Evolutionary conservation across 2,888 invertebrate species (phyloP).

Genomic region (Microdon myrmicae): DNA sequence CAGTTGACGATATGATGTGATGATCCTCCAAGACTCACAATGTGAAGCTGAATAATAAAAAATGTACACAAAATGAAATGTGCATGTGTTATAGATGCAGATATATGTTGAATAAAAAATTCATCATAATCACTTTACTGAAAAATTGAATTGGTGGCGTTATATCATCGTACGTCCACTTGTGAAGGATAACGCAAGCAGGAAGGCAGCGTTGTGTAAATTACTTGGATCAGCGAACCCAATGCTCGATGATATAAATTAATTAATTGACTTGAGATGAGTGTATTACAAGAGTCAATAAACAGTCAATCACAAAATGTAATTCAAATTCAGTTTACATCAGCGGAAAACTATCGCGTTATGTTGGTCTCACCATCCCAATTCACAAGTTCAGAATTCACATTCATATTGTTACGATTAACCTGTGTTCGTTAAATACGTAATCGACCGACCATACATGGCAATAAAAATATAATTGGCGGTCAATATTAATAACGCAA

Average conservation of each 20-base stretch:
- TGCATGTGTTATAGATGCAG: background rate
- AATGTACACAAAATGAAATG: background rate
- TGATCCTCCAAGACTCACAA: conserved; percentile 4
- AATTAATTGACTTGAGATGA: conserved; percentile 29
- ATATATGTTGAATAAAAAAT: conserved; percentile 36
- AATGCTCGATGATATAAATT: conserved; percentile 28
- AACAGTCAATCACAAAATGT: background rate
- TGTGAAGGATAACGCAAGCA: conserved; percentile 1
- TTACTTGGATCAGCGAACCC: conserved; percentile 23
- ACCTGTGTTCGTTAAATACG: conserved; percentile 27
- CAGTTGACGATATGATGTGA: conserved; percentile 44
- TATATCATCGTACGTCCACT: background rate
- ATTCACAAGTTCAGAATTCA: no score
- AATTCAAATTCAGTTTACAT: conserved; percentile 37
- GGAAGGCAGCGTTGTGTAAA: no score
- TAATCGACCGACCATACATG: conserved; percentile 61
- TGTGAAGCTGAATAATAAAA: conserved; percentile 5
- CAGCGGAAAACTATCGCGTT: conserved; percentile 26
- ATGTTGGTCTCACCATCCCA: background rate
- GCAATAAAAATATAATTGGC: conserved; percentile 68
- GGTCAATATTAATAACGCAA: conserved; percentile 62
- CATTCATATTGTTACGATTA: conserved; percentile 25
- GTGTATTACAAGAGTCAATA: conserved; percentile 23
- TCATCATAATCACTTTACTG: conserved; percentile 48
- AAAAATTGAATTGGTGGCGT: no score